Evolutionary conservation across 2,113 vertebrate genomes (phyloP), one percentile per base, ranked within the genome.

Genomic region (Leuciscus idus): DNA sequence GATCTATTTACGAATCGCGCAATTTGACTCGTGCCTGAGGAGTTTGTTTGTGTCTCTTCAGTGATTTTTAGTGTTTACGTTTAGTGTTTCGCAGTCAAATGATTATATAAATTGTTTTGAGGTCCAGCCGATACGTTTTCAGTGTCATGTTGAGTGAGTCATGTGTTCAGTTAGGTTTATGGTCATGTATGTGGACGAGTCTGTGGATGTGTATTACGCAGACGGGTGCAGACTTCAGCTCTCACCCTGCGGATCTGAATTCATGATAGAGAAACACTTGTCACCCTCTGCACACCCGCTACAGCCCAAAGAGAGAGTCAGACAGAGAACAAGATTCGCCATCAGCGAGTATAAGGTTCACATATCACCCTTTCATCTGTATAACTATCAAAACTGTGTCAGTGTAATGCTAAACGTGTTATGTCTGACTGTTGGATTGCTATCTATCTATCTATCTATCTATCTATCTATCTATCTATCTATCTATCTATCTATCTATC

Each of bases 181-280:
- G 95, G 86, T 95, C 6, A 93, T 97, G 87, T 96, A 95, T 23
- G 94, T 91, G 48, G 96, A 98, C 61, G 95, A 94, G 62, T 95
- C 96, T 0, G 94, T 96, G 80, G 95, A 97, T 77, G 93, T 96
- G 30, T 92, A 86, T 1, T 96, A 94, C 86, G 48, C n/a, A 0
- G 94, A 92, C 43, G 95, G 96, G 0, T 91, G 92, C 19, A 93
- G 86, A 73, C 43, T 99, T 61, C 94, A 95, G 15, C 91, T 98
- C 33, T 96, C 97, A 0, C 94, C 97, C 0, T 99, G 97, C 85
- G 97, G 96, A 9, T 94, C 94, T 19, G 97, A 98, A 26, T 98
- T 97, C 87, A 64, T 96, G 48, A 87, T 96, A 57, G 91, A 95
- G 62, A 95, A 93, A 90, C 88, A 90, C 1, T 64, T 33, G 0